These are phyloP conservation scores for Deilephila porcellus DNA, from an alignment of 2,888 invertebrate species.

Conservation along the genomic window DNA sequence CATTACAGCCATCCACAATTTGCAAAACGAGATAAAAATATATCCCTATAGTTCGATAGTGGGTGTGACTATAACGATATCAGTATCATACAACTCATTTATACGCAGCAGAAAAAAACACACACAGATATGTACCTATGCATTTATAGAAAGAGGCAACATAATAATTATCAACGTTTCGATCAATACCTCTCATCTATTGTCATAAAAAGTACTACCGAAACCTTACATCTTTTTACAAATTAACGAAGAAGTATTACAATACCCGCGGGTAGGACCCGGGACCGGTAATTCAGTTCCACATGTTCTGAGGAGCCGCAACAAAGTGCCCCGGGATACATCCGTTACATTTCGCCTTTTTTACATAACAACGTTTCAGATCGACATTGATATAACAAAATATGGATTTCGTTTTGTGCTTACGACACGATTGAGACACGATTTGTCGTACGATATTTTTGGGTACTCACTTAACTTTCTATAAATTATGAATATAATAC, in stretches of 20 bases:
- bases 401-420: not conserved
- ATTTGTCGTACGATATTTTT: not conserved
- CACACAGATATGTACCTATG: no score
- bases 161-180: no score
- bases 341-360: constrained; percentile 14
- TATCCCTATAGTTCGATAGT: no score
- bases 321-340: constrained; percentile 4
- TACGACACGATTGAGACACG: not conserved
- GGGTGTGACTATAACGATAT: no score
- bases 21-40: no score
- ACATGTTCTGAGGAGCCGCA: constrained; percentile 11
- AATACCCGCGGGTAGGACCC: not conserved
- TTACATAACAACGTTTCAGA: constrained; percentile 29
- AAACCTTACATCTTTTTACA: not conserved
- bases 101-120: no score
- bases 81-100: no score
- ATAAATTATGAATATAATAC: no score
- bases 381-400: constrained; percentile 25
- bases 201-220: not conserved
- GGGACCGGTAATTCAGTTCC: not conserved
- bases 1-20: no score
- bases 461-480: no score
- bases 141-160: no score
- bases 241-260: not conserved
- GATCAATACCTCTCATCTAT: no score